Base-by-base conservation (phyloP, 2,113 vertebrate genomes). In the Fregetta grallaria region DNA sequence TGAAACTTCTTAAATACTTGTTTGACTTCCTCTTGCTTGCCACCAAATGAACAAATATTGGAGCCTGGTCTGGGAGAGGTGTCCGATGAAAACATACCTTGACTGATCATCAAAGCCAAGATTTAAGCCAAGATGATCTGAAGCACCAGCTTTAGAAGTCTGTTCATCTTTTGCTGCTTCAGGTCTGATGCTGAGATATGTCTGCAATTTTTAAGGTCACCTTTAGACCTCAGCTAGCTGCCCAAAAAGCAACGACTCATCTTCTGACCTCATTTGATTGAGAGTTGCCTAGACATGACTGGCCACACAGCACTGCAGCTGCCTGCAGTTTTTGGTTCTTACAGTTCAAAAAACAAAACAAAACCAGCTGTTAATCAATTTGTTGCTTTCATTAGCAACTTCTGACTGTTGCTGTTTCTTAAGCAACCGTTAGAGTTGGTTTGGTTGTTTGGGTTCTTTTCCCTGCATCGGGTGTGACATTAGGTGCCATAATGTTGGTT, bases 381-480 rank as follows among this genome's bases (percentile, higher is more conserved):
- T n/a, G 9, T 92, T 79, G 18, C 38, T 94, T 86, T 92, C 20
- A 34, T 42, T 74, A 75, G 29, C 56, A 59, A 7, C 30, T 80
- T 86, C 18, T 44, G 22, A 38, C 38, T 72, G 16, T 88, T 82
- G 4, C 23, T 75, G 17, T 65, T 70, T 66, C 77, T 72, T 91
- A 30, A 79, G 47, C 44, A 72, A 27, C 55, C 56, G 27, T 49
- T 82, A 36, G 62, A 90, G 47, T 36, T 40, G 42, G n/a, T 45
- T 77, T 44, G 32, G 21, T 47, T 40, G 13, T 5, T 74, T 29
- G 22, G 7, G 49, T 12, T 50, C 14, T 44, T 74, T 55, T 5
- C 38, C 19, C 22, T 56, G 20, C 17, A 20, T 55, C 0, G 0
- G 12, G 9, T 66, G 42, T 26, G 66, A 20, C 19, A 9, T 45